Percentiles rank a stretch among this genome's conserved stretches.
phyloP scores from a whole-genome alignment of 1,140 invertebrate genomes.

The Cyphomyrmex costatus region DNA sequence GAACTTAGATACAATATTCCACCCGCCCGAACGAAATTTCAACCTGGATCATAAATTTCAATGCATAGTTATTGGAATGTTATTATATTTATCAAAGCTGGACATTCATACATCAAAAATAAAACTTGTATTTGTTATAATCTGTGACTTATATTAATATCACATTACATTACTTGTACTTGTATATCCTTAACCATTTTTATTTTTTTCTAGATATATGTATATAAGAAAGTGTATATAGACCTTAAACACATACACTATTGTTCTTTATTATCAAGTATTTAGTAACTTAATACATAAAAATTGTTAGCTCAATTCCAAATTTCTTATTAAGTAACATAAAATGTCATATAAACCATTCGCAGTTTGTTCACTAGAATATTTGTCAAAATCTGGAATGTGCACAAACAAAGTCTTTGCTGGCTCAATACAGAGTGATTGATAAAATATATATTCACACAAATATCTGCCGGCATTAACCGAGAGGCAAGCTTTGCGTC shows the following conservation, averaged over 20 bases:
- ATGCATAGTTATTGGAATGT: neutral
- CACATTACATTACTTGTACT: neutral
- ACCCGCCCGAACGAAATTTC: constrained; percentile 90
- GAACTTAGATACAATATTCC: constrained; percentile 90
- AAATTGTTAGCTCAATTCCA: constrained; percentile 37
- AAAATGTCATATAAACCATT: constrained; percentile 88
- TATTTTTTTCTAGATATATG: neutral
- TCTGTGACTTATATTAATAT: neutral
- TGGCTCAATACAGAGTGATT: constrained; percentile 88
- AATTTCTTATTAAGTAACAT: constrained; percentile 72
- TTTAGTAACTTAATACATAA: neutral
- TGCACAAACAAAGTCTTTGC: constrained; percentile 89
- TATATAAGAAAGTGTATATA: neutral
- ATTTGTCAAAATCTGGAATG: constrained; percentile 88
- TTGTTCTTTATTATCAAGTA: constrained; percentile 22
- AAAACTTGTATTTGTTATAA: constrained; percentile 33
- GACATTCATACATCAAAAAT: constrained; percentile 33
- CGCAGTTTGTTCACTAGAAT: constrained; percentile 86
- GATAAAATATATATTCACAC: constrained; percentile 91
- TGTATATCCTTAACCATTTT: constrained; percentile 33
- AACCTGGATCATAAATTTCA: constrained; percentile 65
- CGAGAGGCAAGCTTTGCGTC: constrained; percentile 82
- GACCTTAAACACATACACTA: neutral
- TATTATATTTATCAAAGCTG: constrained; percentile 24
- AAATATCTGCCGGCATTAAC: constrained; percentile 88